Conservation (phyloP, 2,113 vertebrate species). For the Xyliphius kryptos region DNA sequence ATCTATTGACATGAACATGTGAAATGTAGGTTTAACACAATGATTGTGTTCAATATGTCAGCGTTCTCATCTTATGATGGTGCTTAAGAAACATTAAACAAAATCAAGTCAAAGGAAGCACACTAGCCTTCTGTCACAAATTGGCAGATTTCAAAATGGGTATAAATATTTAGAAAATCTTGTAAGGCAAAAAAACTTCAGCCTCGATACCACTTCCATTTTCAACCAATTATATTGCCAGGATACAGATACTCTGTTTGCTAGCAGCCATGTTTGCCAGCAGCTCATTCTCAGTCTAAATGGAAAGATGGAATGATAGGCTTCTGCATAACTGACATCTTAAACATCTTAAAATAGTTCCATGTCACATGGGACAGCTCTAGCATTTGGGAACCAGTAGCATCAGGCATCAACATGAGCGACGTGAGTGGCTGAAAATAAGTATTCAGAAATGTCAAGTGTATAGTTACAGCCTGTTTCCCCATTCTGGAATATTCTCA, state of each 20-base stretch:
- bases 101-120: no score
- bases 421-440: constrained; percentile 19
- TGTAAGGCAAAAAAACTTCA: background rate
- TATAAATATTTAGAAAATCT: background rate
- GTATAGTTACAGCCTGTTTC: constrained; percentile 18
- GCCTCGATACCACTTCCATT: background rate
- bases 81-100: no score
- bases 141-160: background rate
- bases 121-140: background rate
- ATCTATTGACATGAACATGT: background rate
- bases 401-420: constrained; percentile 9
- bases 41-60: background rate
- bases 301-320: constrained; percentile 12
- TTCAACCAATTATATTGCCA: constrained; percentile 2
- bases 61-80: background rate
- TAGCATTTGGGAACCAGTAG: constrained; percentile 4
- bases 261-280: constrained; percentile 2
- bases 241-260: constrained; percentile 1
- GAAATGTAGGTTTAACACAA: background rate
- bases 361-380: constrained; percentile 6
- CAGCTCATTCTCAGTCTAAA: constrained; percentile 16
- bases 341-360: constrained; percentile 32
- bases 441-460: constrained; percentile 12
- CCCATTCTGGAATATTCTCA: constrained; percentile 9
- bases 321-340: constrained; percentile 34